These are phyloP conservation scores for Eleutherodactylus coqui DNA, from an alignment of 2,797 vertebrate species.

Conservation along the genomic window DNA sequence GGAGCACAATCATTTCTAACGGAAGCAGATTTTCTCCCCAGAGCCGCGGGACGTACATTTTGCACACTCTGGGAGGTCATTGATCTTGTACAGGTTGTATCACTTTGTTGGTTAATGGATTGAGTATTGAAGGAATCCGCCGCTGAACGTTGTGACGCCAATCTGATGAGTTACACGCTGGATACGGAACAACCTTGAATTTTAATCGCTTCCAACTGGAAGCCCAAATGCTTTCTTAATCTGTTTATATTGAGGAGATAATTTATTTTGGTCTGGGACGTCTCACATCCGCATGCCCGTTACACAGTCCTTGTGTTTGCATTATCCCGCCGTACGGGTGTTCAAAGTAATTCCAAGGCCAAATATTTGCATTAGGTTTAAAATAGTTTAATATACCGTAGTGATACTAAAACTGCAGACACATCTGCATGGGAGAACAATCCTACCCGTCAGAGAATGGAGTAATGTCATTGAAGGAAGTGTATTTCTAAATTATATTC, in stretches of 20 bases:
- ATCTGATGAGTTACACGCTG: not conserved
- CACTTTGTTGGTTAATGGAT: conserved; percentile 18
- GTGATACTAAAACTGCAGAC: not conserved
- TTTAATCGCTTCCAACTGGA: conserved; percentile 37
- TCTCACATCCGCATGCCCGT: conserved; percentile 4
- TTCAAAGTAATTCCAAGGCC: conserved; percentile 29
- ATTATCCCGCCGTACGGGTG: conserved; percentile 32
- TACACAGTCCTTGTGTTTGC: conserved; percentile 23
- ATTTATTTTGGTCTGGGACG: conserved; percentile 48
- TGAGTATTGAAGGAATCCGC: conserved; percentile 3
- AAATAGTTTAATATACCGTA: conserved; percentile 47
- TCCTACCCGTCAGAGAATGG: not conserved
- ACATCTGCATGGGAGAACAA: conserved; percentile 3
- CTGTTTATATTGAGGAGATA: conserved; percentile 40
- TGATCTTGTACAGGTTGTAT: conserved; percentile 36
- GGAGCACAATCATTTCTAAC: not conserved
- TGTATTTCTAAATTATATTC: not conserved
- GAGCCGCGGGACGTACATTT: conserved; percentile 17
- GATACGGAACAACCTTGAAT: conserved; percentile 13
- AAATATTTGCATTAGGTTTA: conserved; percentile 53
- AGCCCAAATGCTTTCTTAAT: conserved; percentile 27
- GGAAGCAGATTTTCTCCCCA: not conserved
- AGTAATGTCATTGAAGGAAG: not conserved
- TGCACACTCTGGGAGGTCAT: conserved; percentile 17
- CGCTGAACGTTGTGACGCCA: not conserved